Conservation (phyloP, 92 coral and sea anemone species). For the Palythoa grandis region DNA sequence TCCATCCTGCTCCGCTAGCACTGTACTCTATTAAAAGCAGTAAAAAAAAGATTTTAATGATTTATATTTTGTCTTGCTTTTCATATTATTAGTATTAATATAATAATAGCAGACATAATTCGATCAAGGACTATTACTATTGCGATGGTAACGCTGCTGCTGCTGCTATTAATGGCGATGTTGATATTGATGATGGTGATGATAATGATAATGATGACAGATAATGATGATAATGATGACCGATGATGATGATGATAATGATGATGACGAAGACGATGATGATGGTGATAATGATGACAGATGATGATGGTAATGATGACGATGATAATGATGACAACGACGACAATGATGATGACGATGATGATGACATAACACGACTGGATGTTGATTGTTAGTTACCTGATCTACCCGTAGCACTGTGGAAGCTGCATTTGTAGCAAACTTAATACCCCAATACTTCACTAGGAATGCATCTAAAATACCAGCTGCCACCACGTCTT, state of each 20-base stretch:
- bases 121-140: too few species aligned
- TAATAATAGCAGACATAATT: too few species aligned
- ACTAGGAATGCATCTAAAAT: constrained; percentile 78
- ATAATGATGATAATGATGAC: neutral
- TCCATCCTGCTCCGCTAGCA: neutral
- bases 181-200: neutral
- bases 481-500: constrained; percentile 85
- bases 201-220: neutral
- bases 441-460: constrained; percentile 89
- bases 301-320: neutral
- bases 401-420: constrained; percentile 96
- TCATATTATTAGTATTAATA: too few species aligned
- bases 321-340: neutral
- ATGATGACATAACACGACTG: neutral
- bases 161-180: neutral
- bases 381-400: constrained; percentile 42
- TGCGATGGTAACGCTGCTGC: neutral
- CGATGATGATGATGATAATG: neutral
- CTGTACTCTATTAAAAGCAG: neutral
- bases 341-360: neutral
- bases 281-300: neutral
- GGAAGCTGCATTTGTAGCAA: constrained; percentile 91
- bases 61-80: neutral
- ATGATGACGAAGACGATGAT: neutral
- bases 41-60: neutral